Percentiles rank a stretch among this genome's conserved stretches.
Conservation (phyloP, 2,797 vertebrate genomes). For the Poecilia velifera region DNA sequence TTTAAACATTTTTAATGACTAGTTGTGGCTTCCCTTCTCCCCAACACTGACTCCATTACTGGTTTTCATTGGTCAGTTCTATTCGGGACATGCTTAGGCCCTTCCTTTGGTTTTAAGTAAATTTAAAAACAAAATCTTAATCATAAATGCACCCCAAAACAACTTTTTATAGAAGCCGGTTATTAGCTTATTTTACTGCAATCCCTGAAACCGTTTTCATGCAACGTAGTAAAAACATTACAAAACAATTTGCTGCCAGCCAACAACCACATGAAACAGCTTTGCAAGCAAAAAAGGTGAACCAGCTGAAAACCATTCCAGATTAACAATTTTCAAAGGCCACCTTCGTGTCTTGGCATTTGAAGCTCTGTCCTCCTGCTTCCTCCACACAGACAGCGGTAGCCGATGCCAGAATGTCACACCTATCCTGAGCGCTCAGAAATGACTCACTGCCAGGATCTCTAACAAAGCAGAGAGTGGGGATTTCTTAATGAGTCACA, state of each 20-base stretch:
- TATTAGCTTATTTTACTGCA: not conserved
- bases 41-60: not conserved
- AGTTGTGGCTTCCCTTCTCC: not conserved
- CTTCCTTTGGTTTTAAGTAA: not conserved
- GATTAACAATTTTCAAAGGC: not conserved
- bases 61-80: not conserved
- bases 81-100: not conserved
- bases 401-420: slow-evolving; percentile 42
- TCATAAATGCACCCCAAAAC: not conserved
- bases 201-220: not conserved
- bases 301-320: not conserved
- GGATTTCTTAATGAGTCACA: slow-evolving; percentile 56
- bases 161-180: not conserved
- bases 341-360: not conserved
- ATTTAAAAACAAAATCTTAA: not conserved
- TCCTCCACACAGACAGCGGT: slow-evolving; percentile 26
- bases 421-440: slow-evolving; percentile 37
- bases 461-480: slow-evolving; percentile 29
- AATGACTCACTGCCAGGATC: slow-evolving; percentile 46
- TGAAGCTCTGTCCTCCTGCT: slow-evolving; percentile 44
- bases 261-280: not conserved
- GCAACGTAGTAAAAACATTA: not conserved
- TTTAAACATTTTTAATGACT: not conserved
- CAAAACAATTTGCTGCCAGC: not conserved
- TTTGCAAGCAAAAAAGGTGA: not conserved